These are phyloP conservation scores for Propsilocerus akamusi DNA, from an alignment of 1,140 invertebrate genomes.

Conservation along the genomic window DNA sequence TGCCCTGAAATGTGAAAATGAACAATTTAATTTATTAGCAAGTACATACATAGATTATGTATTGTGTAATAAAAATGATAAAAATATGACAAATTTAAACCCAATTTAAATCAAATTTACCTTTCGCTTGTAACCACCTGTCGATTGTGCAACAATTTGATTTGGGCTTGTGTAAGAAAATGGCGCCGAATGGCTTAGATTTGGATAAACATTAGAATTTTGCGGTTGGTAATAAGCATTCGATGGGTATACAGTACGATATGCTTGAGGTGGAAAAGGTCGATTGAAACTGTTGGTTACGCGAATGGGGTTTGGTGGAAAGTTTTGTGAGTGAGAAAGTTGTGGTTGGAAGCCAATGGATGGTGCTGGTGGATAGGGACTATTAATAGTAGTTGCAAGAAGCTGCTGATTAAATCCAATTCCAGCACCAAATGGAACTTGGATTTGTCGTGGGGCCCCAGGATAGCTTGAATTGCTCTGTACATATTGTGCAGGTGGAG, in stretches of 20 bases:
- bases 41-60: background rate
- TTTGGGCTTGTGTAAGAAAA: background rate
- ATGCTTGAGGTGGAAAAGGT: too few relatives aligned
- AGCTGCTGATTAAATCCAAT: background rate
- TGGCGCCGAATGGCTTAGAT: background rate
- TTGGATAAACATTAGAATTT: background rate
- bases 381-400: background rate
- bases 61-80: background rate
- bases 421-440: background rate
- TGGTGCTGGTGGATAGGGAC: background rate
- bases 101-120: background rate
- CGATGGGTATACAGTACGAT: too few relatives aligned
- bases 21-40: background rate
- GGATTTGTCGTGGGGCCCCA: background rate
- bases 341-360: background rate
- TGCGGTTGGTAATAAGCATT: background rate
- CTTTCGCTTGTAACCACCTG: background rate
- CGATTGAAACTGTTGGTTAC: too few relatives aligned
- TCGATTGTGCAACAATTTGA: background rate
- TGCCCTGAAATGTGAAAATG: constrained; percentile 25
- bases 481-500: background rate
- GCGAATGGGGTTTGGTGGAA: too few relatives aligned
- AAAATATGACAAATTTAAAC: background rate
- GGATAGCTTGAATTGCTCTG: background rate
- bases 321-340: background rate